Evolutionary conservation across 2,797 vertebrate genomes (phyloP).

Genomic region (Thalassophryne amazonica): DNA sequence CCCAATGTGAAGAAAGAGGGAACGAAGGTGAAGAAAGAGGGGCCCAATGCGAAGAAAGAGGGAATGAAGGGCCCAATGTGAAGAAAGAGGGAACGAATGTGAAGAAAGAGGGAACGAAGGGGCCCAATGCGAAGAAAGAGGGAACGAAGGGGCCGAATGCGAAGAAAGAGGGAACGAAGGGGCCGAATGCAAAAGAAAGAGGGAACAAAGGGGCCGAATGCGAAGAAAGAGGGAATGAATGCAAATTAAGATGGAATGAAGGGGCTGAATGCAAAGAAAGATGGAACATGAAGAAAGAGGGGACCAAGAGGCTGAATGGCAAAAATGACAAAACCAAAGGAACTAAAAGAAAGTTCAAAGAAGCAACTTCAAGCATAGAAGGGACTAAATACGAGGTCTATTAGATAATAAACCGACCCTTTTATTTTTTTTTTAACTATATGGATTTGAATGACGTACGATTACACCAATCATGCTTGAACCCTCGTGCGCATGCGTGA

Average conservation of each 20-base stretch:
- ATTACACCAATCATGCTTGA: too few species aligned
- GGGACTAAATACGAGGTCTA: too few species aligned
- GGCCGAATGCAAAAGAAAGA: too few species aligned
- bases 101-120: slow-evolving; percentile 6
- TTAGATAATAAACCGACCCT: too few species aligned
- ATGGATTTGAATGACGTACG: too few species aligned
- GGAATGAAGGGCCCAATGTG: neutral
- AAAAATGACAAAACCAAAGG: neutral
- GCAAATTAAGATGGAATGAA: too few species aligned
- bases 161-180: neutral
- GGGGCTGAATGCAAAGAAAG: neutral
- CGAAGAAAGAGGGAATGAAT: neutral
- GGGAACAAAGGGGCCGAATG: neutral
- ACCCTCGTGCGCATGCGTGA: too few species aligned
- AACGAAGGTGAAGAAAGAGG: slow-evolving; percentile 3
- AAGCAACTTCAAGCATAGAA: too few species aligned
- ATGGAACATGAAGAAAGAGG: neutral
- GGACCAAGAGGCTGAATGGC: neutral
- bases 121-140: too few species aligned
- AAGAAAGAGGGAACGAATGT: slow-evolving; percentile 7
- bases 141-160: neutral
- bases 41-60: neutral
- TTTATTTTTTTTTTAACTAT: too few species aligned
- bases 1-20: neutral
- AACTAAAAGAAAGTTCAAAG: neutral